Base-by-base conservation (phyloP, 1,140 invertebrate species). In the Heterodera schachtii region DNA sequence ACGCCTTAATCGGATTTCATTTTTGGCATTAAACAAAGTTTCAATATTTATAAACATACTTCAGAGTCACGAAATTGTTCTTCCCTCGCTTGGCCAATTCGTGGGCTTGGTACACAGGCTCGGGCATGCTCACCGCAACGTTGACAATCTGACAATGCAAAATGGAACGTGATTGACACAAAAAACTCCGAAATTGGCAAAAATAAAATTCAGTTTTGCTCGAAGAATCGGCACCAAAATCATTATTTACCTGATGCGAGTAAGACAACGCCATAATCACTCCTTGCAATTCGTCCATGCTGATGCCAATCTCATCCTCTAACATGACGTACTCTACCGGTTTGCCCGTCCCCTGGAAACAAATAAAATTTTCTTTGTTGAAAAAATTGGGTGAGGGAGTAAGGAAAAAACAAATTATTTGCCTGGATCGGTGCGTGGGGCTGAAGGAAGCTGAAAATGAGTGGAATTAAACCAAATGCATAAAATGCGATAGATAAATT, bases 341-440 rank as follows among this genome's bases (percentile, higher is more conserved):
- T 49, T 82, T 82, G 8, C 69, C 77, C n/a, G 81, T 82, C 21
- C 81, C 81, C 81, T 82, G 21, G 46, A 13, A 3, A 47, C n/a
- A 71, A 70, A 71, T 2, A 67, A 43, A n/a, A 77, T n/a, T 9
- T 52, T 4, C 2, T 31, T 64, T n/a, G 21, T 79, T 9, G 31
- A 52, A 16, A 19, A 52, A 52, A 52, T 52, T 16, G 1, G 6
- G 2, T 52, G 1, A n/a, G n/a, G n/a, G n/a, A 75, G 4, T 64
- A 1, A 13, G 49, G 19, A 60, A 81, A 67, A 44, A n/a, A 9
- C 13, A 80, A 44, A 7, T n/a, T 19, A 5, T 16, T 4, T 57
- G 73, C 77, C 77, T 79, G 67, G 16, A 79, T 41, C 3, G 79
- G 79, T 2, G 75, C 69, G 52, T 82, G 75, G 2, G 80, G 76